A percentile compares a stretch with the other conserved stretches of the same genome.
These are phyloP conservation scores for Tromatobia lineatoria DNA, from an alignment of 2,888 invertebrate genomes.

Conservation along the genomic window DNA sequence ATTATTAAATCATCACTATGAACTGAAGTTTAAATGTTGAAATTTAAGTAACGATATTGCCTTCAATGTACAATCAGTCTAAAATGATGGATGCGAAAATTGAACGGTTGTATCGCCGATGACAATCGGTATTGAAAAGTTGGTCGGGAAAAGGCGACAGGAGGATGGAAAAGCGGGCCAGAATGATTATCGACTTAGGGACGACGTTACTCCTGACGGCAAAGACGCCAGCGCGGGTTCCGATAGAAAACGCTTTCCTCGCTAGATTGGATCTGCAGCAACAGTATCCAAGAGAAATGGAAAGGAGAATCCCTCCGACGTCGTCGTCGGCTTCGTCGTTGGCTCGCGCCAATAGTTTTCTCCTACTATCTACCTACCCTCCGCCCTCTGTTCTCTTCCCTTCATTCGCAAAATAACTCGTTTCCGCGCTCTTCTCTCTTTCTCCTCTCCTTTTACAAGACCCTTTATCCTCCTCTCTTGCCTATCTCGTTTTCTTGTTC, in stretches of 20 bases:
- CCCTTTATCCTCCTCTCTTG: slow-evolving; percentile 11
- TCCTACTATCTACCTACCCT: neutral
- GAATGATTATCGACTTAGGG: slow-evolving; percentile 39
- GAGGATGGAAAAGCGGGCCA: neutral
- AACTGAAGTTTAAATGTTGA: too few species aligned
- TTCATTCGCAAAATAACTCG: slow-evolving; percentile 33
- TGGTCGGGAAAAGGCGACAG: neutral
- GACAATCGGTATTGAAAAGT: neutral
- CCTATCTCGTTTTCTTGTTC: slow-evolving; percentile 2
- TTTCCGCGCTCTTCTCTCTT: neutral
- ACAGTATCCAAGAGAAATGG: slow-evolving; percentile 36
- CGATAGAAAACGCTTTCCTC: slow-evolving; percentile 45
- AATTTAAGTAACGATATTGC: too few species aligned
- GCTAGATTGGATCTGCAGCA: slow-evolving; percentile 40
- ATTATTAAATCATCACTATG: too few species aligned
- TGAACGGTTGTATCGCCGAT: neutral
- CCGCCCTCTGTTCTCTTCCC: neutral
- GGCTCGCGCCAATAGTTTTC: slow-evolving; percentile 2
- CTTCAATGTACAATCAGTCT: neutral
- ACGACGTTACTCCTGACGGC: neutral
- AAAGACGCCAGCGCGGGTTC: slow-evolving; percentile 18
- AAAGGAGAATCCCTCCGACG: slow-evolving; percentile 24
- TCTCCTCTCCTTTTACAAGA: neutral
- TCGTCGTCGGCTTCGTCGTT: slow-evolving; percentile 8
- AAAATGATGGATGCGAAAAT: neutral